Conservation (phyloP, 2,888 invertebrate genomes). For the Scaptomyza reducta region DNA sequence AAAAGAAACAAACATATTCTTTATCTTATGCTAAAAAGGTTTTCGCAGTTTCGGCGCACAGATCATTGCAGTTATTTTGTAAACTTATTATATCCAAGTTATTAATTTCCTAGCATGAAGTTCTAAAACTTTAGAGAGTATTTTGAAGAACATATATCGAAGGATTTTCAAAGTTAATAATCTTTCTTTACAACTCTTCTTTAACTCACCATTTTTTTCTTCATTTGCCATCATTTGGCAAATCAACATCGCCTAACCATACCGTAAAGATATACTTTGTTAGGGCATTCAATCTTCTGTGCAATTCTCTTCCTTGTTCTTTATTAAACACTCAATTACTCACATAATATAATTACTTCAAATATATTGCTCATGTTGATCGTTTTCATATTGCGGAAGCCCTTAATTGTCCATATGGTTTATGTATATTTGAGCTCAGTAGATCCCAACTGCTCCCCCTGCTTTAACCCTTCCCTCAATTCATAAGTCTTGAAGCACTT, state of each 20-base stretch:
- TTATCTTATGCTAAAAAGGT: no score
- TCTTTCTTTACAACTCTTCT: no score
- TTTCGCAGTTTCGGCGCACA: no score
- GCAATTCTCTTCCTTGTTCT: not conserved
- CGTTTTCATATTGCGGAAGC: slow-evolving; percentile 14
- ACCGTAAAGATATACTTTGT: not conserved
- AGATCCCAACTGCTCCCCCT: slow-evolving; percentile 5
- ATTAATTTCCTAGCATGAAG: no score
- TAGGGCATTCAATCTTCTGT: not conserved
- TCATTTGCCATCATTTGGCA: not conserved
- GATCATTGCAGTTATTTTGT: no score
- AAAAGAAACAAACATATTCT: no score
- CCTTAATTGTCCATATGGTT: slow-evolving; percentile 61
- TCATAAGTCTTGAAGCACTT: slow-evolving; percentile 30
- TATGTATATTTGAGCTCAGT: slow-evolving; percentile 31
- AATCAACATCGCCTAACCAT: not conserved
- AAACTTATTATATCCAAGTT: no score
- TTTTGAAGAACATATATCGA: no score
- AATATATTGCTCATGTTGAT: slow-evolving; percentile 12
- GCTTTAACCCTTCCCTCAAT: not conserved
- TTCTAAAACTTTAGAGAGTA: no score
- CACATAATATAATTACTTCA: slow-evolving; percentile 8
- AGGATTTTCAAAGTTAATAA: no score
- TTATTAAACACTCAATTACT: slow-evolving; percentile 12
- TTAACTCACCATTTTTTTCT: no score